Percentiles rank a stretch among this genome's conserved stretches.
These are phyloP conservation scores for Darevskia mixta DNA, from an alignment of 2,797 vertebrate genomes.

Conservation along the genomic window DNA sequence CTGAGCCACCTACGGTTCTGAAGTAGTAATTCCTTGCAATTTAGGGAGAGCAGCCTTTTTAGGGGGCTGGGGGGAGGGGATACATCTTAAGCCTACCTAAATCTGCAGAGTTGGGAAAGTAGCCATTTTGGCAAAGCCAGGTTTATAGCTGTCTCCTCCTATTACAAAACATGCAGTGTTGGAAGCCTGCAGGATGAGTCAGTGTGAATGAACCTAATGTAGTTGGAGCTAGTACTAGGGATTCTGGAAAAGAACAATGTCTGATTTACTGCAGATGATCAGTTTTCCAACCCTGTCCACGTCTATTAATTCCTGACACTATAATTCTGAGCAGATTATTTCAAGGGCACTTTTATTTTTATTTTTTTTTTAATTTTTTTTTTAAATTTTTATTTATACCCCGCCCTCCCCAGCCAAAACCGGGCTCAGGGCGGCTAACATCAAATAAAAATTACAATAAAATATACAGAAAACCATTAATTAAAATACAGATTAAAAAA, in stretches of 20 bases:
- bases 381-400: no score
- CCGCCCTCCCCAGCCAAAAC: no score
- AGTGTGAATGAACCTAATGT: slow-evolving; percentile 26
- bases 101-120: accelerated
- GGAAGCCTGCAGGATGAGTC: slow-evolving; percentile 34
- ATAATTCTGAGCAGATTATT: slow-evolving; percentile 15
- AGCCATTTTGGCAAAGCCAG: slow-evolving; percentile 33
- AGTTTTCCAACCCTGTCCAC: slow-evolving; percentile 8
- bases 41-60: not conserved
- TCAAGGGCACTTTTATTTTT: not conserved
- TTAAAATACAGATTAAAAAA: no score
- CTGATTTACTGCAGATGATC: accelerated
- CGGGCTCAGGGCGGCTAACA: no score
- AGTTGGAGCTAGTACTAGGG: slow-evolving; percentile 26
- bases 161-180: slow-evolving; percentile 30
- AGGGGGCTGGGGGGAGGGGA: not conserved
- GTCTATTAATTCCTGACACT: slow-evolving; percentile 2
- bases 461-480: no score
- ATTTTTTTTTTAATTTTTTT: no score
- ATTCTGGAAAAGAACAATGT: slow-evolving; percentile 39
- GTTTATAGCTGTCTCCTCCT: slow-evolving; percentile 45
- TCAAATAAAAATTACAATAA: no score
- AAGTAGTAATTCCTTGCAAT: slow-evolving; percentile 4
- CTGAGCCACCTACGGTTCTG: slow-evolving; percentile 31
- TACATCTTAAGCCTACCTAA: not conserved